Conservation (phyloP, 2,888 invertebrate species). For the Ceraclea dissimilis region DNA sequence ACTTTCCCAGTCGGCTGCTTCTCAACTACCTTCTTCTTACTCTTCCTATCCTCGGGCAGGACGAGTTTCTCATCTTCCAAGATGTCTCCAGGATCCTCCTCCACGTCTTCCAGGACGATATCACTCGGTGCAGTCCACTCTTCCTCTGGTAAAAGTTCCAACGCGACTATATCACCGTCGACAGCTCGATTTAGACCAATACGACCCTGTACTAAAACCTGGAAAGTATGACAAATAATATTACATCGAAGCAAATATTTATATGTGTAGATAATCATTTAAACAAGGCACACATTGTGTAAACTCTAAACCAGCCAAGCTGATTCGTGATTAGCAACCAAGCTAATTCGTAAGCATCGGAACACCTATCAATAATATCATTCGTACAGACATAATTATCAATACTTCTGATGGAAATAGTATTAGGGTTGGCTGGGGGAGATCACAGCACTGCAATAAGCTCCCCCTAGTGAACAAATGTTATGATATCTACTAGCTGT, state of each 20-base stretch:
- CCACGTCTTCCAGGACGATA: conserved; percentile 70
- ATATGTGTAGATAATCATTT: background rate
- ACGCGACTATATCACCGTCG: conserved; percentile 88
- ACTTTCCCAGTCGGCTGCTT: conserved; percentile 65
- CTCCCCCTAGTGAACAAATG: no score
- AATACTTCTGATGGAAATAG: no score
- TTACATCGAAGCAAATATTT: background rate
- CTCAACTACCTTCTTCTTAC: conserved; percentile 33
- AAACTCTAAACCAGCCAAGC: background rate
- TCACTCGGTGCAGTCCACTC: conserved; percentile 91
- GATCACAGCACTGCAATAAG: no score
- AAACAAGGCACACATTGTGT: no score
- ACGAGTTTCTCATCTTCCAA: conserved; percentile 52
- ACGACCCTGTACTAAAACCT: conserved; percentile 81
- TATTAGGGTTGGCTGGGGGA: no score
- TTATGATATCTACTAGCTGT: no score
- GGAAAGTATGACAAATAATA: conserved; percentile 27
- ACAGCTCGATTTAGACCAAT: conserved; percentile 86
- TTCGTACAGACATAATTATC: no score
- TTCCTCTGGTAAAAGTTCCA: conserved; percentile 78
- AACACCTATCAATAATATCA: no score
- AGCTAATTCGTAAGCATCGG: no score
- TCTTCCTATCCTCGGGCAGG: conserved; percentile 33
- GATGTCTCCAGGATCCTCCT: conserved; percentile 60
- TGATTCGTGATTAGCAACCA: no score